These are phyloP conservation scores for Ictidomys tridecemlineatus DNA, from an alignment of 2,113 vertebrate species.

Conservation along the genomic window DNA sequence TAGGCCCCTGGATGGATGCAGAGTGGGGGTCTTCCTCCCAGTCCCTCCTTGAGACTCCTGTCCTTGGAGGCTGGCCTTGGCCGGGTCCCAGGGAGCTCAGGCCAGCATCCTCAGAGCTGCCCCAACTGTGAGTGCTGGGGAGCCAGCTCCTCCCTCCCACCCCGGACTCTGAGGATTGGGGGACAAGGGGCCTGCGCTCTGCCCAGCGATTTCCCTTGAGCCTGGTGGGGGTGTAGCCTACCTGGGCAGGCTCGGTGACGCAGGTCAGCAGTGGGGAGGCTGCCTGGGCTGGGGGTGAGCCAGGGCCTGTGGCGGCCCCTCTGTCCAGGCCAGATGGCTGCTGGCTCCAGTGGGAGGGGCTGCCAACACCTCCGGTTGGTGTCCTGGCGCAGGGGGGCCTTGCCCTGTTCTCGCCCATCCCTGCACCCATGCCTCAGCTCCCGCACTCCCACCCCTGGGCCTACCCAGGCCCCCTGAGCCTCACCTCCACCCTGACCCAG, in stretches of 20 bases:
- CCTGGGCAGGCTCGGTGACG: constrained; percentile 60
- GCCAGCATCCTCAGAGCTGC: not conserved
- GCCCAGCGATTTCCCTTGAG: not conserved
- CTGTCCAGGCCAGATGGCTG: constrained; percentile 80
- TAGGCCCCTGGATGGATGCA: not conserved
- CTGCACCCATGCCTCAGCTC: not conserved
- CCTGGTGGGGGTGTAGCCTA: not conserved
- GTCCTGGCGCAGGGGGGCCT: not conserved
- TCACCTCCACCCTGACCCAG: not conserved
- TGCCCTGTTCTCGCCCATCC: not conserved
- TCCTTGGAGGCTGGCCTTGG: not conserved
- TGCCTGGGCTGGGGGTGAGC: constrained; percentile 13
- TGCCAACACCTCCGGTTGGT: not conserved
- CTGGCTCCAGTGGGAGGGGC: constrained; percentile 19
- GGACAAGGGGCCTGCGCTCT: not conserved
- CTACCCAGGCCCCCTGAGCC: not conserved
- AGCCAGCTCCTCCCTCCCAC: not conserved
- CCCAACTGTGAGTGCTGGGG: rapidly evolving
- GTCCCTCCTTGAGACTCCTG: not conserved
- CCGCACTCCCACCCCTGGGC: not conserved
- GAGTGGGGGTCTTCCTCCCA: too few relatives aligned
- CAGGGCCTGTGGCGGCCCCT: constrained; percentile 67
- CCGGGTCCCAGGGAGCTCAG: not conserved
- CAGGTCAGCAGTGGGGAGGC: constrained; percentile 58
- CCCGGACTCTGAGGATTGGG: rapidly evolving